Evolutionary conservation across 2,888 invertebrate genomes (phyloP).

Genomic region (Unio delphinus): DNA sequence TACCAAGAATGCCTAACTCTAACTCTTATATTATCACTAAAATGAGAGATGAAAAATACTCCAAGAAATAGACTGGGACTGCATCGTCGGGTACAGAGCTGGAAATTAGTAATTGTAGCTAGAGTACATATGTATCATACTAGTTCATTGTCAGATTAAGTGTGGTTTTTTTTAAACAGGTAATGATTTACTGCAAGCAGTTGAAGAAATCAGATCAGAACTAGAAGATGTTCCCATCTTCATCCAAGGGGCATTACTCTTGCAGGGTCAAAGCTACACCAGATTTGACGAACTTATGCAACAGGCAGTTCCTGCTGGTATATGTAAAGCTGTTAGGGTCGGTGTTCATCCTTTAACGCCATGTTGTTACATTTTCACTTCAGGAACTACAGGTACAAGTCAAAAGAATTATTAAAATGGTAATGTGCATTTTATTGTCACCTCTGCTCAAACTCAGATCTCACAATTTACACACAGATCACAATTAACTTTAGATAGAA

Average conservation of each 20-base stretch:
- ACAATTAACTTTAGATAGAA: too few relatives aligned
- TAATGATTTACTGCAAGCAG: conserved; percentile 44
- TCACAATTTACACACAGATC: too few relatives aligned
- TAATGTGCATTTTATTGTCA: too few relatives aligned
- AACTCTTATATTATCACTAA: too few relatives aligned
- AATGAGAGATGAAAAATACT: too few relatives aligned
- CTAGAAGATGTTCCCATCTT: conserved; percentile 43
- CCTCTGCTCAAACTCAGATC: too few relatives aligned
- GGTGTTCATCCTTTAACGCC: conserved; percentile 45
- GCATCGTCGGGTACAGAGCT: too few relatives aligned
- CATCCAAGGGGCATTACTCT: conserved; percentile 35
- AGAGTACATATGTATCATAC: too few relatives aligned
- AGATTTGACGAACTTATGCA: conserved; percentile 52
- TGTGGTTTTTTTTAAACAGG: conserved; percentile 26
- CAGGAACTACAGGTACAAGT: conserved; percentile 72
- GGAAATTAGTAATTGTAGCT: too few relatives aligned
- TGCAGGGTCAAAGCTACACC: conserved; percentile 25
- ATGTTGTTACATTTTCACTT: conserved; percentile 95
- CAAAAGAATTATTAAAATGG: neutral
- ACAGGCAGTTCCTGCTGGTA: conserved; percentile 28
- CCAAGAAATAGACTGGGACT: too few relatives aligned
- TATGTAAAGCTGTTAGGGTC: conserved; percentile 32
- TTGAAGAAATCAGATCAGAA: conserved; percentile 43
- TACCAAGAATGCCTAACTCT: too few relatives aligned
- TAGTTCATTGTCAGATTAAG: too few relatives aligned